Evolutionary conservation across 2,888 invertebrate species (phyloP).

Genomic region (Hydraecia micacea): DNA sequence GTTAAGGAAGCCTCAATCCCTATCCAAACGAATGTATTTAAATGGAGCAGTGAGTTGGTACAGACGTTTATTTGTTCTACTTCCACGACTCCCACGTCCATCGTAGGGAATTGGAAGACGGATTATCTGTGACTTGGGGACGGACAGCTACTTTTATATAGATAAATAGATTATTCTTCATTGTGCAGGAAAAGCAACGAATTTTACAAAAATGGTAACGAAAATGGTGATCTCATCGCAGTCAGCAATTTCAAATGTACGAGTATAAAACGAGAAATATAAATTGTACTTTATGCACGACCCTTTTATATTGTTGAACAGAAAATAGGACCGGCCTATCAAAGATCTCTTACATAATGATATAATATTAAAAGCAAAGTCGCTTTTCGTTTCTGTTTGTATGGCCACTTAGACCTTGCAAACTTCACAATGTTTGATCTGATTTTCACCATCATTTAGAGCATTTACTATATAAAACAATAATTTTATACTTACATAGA

Average conservation of each 20-base stretch:
- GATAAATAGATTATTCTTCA: background rate
- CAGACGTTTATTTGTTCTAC: constrained; percentile 18
- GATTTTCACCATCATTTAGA: background rate
- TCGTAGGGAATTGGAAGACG: background rate
- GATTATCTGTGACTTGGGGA: constrained; percentile 12
- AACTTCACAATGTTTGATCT: background rate
- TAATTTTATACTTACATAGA: background rate
- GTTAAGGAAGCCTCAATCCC: constrained; percentile 16
- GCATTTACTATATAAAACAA: background rate
- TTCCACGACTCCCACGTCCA: background rate
- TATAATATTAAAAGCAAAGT: too few relatives aligned
- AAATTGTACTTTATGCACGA: background rate
- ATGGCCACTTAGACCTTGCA: too few relatives aligned
- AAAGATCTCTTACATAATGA: background rate
- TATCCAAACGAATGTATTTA: constrained; percentile 22
- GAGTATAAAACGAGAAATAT: too few relatives aligned
- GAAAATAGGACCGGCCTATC: background rate
- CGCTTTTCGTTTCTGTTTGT: too few relatives aligned
- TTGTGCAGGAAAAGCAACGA: background rate
- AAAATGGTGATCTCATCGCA: background rate
- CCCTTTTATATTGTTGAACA: background rate
- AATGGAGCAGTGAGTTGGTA: constrained; percentile 12
- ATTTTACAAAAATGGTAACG: background rate
- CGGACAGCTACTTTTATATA: background rate
- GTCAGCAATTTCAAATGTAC: background rate